Percentiles rank a stretch among this genome's conserved stretches.
Evolutionary conservation across 2,888 invertebrate genomes (phyloP).

Genomic region (Sarcophaga carnaria): DNA sequence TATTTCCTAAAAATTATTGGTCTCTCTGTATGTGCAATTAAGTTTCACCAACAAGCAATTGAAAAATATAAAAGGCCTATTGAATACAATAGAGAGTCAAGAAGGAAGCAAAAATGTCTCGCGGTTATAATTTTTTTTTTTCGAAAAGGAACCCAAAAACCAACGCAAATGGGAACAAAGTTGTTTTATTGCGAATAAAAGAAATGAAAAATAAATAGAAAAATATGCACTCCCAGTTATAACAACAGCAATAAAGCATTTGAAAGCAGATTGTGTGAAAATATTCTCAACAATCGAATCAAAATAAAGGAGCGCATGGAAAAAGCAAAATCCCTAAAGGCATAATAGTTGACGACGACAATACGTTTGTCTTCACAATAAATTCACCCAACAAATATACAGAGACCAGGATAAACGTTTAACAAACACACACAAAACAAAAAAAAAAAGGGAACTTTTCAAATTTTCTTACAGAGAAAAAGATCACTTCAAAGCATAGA

Average conservation of each 20-base stretch:
- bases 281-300: slow-evolving; percentile 17
- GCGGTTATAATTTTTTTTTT: slow-evolving; percentile 44
- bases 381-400: slow-evolving; percentile 38
- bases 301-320: background rate
- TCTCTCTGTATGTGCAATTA: slow-evolving; percentile 12
- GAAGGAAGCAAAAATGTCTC: slow-evolving; percentile 51
- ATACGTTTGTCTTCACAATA: slow-evolving; percentile 65
- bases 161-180: slow-evolving; percentile 44
- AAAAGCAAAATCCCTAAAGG: slow-evolving; percentile 56
- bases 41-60: slow-evolving; percentile 35
- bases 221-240: slow-evolving; percentile 32
- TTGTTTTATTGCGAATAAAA: slow-evolving; percentile 17
- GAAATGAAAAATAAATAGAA: slow-evolving; percentile 24
- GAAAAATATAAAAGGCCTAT: slow-evolving; percentile 38
- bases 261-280: slow-evolving; percentile 58
- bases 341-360: slow-evolving; percentile 65
- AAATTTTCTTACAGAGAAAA: slow-evolving; percentile 13
- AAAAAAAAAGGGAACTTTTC: slow-evolving; percentile 19
- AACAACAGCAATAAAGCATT: slow-evolving; percentile 40
- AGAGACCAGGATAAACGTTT: slow-evolving; percentile 45
- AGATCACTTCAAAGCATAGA: slow-evolving; percentile 39
- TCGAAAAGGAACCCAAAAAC: slow-evolving; percentile 35
- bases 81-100: slow-evolving; percentile 25
- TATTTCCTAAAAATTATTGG: background rate
- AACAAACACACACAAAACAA: slow-evolving; percentile 17